Evolutionary conservation across 2,113 vertebrate species (phyloP).

Genomic region (Cheirogaleus medius): DNA sequence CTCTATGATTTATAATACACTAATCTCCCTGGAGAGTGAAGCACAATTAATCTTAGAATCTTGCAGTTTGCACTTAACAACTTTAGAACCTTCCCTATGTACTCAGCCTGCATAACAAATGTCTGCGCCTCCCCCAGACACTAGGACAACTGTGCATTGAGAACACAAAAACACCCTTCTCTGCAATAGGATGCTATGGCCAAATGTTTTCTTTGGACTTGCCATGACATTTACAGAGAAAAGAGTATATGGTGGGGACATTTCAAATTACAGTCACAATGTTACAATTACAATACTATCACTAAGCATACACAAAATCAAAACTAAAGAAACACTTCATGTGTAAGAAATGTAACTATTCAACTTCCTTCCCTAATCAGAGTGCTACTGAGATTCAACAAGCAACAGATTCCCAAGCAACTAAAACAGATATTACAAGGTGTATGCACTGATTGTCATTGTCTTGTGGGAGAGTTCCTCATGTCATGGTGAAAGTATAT

Average conservation of each 20-base stretch:
- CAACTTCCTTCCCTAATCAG: neutral
- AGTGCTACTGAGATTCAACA: neutral
- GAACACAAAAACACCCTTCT: neutral
- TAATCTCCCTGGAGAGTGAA: constrained; percentile 75
- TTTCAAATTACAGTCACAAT: neutral
- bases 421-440: neutral
- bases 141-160: neutral
- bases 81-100: constrained; percentile 48
- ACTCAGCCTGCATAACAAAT: constrained; percentile 62
- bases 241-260: neutral
- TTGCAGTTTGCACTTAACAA: constrained; percentile 66
- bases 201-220: neutral
- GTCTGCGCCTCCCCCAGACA: neutral
- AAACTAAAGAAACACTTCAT: neutral
- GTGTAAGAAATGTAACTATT: neutral
- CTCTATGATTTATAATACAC: constrained; percentile 73
- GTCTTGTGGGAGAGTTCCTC: neutral
- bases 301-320: neutral
- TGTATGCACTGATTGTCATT: neutral
- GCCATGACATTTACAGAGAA: neutral
- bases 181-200: neutral
- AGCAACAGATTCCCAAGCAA: neutral
- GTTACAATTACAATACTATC: neutral
- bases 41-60: constrained; percentile 79
- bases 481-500: neutral